phyloP scores from a whole-genome alignment of 1,140 invertebrate genomes.

The Pygmarrhopalites habei region DNA sequence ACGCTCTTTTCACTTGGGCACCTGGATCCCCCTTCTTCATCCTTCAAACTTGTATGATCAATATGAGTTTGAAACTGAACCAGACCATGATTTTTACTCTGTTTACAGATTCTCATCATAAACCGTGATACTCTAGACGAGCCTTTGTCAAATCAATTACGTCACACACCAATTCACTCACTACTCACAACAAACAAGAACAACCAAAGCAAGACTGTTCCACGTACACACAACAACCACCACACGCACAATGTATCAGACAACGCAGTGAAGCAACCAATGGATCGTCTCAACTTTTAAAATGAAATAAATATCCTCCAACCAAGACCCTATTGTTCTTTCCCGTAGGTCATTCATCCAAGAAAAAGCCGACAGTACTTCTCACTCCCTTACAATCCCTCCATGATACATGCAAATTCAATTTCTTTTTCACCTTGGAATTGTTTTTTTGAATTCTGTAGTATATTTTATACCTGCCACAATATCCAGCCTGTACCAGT shows the following conservation, averaged over 20 bases:
- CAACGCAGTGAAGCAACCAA: too few relatives aligned
- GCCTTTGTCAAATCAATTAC: conserved; percentile 6
- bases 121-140: conserved; percentile 6
- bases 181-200: neutral
- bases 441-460: too few relatives aligned
- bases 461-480: too few relatives aligned
- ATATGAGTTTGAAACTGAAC: too few relatives aligned
- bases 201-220: too few relatives aligned
- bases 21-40: conserved; percentile 3
- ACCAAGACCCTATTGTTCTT: conserved; percentile 4
- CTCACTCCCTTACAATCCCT: neutral
- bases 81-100: too few relatives aligned
- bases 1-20: neutral
- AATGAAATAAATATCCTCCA: too few relatives aligned
- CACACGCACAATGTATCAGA: too few relatives aligned
- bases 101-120: conserved; percentile 3
- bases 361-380: neutral
- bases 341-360: neutral
- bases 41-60: neutral
- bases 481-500: too few relatives aligned
- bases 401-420: neutral
- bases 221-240: too few relatives aligned
- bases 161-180: neutral
- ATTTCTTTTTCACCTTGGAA: neutral
- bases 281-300: too few relatives aligned